Evolutionary conservation across 2,113 vertebrate genomes (phyloP).

Genomic region (Syrmaticus mikado): DNA sequence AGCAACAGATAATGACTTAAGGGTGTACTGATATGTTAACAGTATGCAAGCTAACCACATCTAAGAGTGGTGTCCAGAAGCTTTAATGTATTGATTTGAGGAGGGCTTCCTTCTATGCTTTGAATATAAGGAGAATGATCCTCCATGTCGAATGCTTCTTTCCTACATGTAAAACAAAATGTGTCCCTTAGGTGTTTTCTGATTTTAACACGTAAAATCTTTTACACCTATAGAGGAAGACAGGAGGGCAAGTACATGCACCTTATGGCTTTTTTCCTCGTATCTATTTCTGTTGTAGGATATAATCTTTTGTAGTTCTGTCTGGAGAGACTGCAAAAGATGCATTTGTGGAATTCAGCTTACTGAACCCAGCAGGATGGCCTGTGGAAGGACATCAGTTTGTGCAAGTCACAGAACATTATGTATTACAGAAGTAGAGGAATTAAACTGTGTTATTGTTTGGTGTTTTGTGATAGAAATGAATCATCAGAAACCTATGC

Average conservation of each 20-base stretch:
- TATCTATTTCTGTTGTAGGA: constrained; percentile 37
- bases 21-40: neutral
- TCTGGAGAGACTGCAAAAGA: constrained; percentile 2
- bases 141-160: neutral
- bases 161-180: neutral
- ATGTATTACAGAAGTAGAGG: neutral
- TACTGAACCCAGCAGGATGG: neutral
- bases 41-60: neutral
- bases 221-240: neutral
- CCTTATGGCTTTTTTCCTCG: neutral
- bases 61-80: neutral
- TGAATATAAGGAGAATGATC: neutral
- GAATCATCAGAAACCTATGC: neutral
- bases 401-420: neutral
- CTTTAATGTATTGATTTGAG: neutral
- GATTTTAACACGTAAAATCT: neutral
- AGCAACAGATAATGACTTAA: neutral
- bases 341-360: constrained; percentile 26
- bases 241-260: neutral
- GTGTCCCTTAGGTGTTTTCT: neutral
- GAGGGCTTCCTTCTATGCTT: neutral
- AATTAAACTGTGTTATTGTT: neutral
- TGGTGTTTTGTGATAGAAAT: neutral
- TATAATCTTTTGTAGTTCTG: neutral
- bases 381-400: neutral